Percentiles rank a stretch among this genome's conserved stretches.
These are phyloP conservation scores for Ptychochromis oligacanthus DNA, from an alignment of 2,113 vertebrate genomes.

Conservation along the genomic window DNA sequence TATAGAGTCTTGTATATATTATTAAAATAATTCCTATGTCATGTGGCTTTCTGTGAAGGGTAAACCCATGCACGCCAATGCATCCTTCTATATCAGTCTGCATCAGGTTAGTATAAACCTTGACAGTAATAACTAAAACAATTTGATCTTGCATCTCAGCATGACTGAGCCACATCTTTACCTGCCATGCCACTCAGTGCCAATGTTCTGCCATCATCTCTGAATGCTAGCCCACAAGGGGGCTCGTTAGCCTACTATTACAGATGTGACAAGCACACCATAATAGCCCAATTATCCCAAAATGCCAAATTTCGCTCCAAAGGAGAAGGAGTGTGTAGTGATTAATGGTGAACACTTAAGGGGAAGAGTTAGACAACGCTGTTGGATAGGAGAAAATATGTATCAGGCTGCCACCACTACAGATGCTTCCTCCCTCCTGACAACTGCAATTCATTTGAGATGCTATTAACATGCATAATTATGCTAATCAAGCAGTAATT, in stretches of 20 bases:
- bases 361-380: slow-evolving; percentile 95
- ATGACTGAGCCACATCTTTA: slow-evolving; percentile 59
- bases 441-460: slow-evolving; percentile 99
- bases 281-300: slow-evolving; percentile 98
- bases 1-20: not conserved
- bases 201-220: slow-evolving; percentile 76
- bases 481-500: slow-evolving; percentile 99
- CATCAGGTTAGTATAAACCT: not conserved
- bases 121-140: slow-evolving; percentile 27
- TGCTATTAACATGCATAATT: slow-evolving; percentile 99
- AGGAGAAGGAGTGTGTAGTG: slow-evolving; percentile 93
- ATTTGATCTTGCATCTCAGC: slow-evolving; percentile 44
- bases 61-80: not conserved
- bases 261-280: slow-evolving; percentile 93
- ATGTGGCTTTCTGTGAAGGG: not conserved
- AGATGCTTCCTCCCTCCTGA: slow-evolving; percentile 99
- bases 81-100: not conserved
- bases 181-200: slow-evolving; percentile 74
- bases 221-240: slow-evolving; percentile 86
- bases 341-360: slow-evolving; percentile 99
- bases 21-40: not conserved
- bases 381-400: slow-evolving; percentile 99
- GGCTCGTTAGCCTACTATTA: slow-evolving; percentile 97
- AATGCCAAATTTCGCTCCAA: slow-evolving; percentile 98
- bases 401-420: slow-evolving; percentile 97